These are phyloP conservation scores for Equus quagga DNA, from an alignment of 2,113 vertebrate genomes.

Conservation along the genomic window DNA sequence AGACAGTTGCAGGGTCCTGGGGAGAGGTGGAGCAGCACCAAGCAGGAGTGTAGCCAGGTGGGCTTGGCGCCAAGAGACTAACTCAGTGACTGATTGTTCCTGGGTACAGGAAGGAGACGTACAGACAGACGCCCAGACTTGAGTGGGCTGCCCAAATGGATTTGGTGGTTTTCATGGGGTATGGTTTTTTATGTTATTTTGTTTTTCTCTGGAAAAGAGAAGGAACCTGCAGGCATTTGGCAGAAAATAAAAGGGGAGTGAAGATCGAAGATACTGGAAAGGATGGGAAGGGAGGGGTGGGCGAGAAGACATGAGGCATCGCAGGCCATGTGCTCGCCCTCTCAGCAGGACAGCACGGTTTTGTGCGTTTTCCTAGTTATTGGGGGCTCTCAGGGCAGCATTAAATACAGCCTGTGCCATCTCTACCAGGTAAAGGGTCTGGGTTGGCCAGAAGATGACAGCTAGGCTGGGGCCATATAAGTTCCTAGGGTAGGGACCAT, in stretches of 20 bases:
- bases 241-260: background rate
- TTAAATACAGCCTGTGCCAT: no score
- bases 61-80: no score
- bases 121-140: background rate
- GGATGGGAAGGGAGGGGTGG: background rate
- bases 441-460: background rate
- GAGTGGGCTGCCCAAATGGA: fast-evolving
- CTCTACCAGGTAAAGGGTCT: background rate
- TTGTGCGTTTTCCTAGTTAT: no score
- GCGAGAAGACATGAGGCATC: background rate
- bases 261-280: no score
- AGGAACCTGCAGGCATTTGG: background rate
- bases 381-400: no score
- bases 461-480: background rate
- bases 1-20: no score
- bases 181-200: background rate
- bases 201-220: background rate
- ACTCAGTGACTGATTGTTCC: no score
- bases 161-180: background rate
- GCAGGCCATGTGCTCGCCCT: background rate
- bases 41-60: no score
- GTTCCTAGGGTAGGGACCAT: no score
- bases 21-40: no score
- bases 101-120: background rate
- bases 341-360: no score